Conservation (phyloP, 2,797 vertebrate genomes). For the Phylloscopus collybita region DNA sequence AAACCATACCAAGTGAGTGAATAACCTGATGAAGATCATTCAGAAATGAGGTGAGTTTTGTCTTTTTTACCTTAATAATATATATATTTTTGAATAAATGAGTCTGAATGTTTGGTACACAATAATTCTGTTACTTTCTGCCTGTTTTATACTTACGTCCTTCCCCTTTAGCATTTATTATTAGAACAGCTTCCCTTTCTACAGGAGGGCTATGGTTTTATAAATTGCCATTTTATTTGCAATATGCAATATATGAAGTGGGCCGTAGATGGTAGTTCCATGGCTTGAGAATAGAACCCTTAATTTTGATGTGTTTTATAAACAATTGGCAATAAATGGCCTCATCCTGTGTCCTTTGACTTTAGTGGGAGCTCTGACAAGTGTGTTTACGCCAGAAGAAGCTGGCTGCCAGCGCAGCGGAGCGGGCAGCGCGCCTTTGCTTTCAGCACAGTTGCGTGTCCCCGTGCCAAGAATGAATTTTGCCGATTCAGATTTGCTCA, state of each 20-base stretch:
- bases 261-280: not conserved
- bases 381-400: not conserved
- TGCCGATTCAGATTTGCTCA: slow-evolving; percentile 39
- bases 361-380: not conserved
- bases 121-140: not conserved
- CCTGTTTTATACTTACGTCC: not conserved
- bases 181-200: not conserved
- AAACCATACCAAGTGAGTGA: not conserved
- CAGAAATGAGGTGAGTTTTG: not conserved
- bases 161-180: not conserved
- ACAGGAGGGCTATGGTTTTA: not conserved
- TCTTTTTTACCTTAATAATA: not conserved
- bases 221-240: slow-evolving; percentile 31
- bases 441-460: not conserved
- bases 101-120: not conserved
- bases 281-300: slow-evolving; percentile 49
- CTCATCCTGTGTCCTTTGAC: slow-evolving; percentile 13
- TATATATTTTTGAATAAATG: not conserved
- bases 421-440: not conserved
- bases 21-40: not conserved
- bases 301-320: slow-evolving; percentile 49
- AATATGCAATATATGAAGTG: slow-evolving; percentile 9
- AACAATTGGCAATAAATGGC: slow-evolving; percentile 57
- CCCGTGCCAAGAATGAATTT: slow-evolving; percentile 40
- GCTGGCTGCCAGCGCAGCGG: not conserved